Base-by-base conservation (phyloP, 2,888 invertebrate species). In the Phyllotreta cruciferae region DNA sequence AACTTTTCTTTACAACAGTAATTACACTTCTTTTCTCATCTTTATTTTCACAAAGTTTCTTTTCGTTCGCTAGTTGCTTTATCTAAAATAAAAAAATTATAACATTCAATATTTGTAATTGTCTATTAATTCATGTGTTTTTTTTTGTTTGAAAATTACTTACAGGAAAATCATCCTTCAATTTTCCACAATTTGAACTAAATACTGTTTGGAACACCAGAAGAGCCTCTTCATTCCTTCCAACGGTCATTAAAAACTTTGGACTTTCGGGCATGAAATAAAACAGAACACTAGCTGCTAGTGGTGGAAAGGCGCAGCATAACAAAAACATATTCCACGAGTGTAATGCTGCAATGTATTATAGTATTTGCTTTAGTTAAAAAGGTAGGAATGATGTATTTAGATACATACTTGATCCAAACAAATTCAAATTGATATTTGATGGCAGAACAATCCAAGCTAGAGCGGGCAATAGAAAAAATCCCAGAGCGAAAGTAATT, bases 211-310 rank as follows among this genome's bases (percentile, higher is more conserved):
- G 81, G 68, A 91, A 87, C 2, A 90, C 84, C 2, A 79, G 73
- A 70, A 91, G 74, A 0, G 91, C 91, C 72, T 90, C 87, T 7
- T 86, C 84, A 64, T 87, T 87, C 53, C 85, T 82, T 0, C 90
- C 88, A 47, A 87, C 83, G 0, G 88, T 86, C 85, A 92, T 88
- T 3, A 91, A 82, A 79, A 90, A 92, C 79, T 91, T 91, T 6
- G 92, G 92, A 75, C 90, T 92, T 78, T 93, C 92, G 0, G 91
- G 90, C 62, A 89, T 82, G 65, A 85, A 83, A 63, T 86, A 79
- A 56, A 87, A 81, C 0, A 84, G 82, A 34, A 88, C 66, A 0
- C 88, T 88, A 6, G 90, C 86, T 0, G 89, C 68, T 0, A 93
- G 75, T 34, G 89, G 88, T 4, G 92, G 88, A 63, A 90, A 63